Evolutionary conservation across 2,888 invertebrate genomes (phyloP), one percentile per base, ranked within the genome.

Genomic region (Lobophora halterata): DNA sequence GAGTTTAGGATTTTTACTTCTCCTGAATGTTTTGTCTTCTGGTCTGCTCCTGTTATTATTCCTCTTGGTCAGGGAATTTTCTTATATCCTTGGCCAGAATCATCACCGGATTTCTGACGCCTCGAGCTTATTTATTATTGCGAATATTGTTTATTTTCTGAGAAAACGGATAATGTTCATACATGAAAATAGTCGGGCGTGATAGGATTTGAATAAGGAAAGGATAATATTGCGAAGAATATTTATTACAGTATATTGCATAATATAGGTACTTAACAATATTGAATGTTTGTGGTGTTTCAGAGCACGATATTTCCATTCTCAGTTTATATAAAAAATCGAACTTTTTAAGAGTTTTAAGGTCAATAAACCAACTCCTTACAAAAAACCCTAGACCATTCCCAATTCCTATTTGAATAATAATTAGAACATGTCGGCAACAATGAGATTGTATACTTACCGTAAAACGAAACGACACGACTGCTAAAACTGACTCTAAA

Each of bases 401-500:
- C n/a, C n/a, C n/a, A 27, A 26, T 18, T 10, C 11, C 27, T 7
- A 30, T 32, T 36, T 16, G 16, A 42, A 32, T 42, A 24, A 2
- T 33, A 33, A 43, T 21, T 36, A 31, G 24, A 42, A 14, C 16
- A 6, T 32, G 26, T 14, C 13, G 25, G 12, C 21, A 11, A 14
- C 11, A 7, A 7, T 7, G n/a, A n/a, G n/a, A 27, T 35, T 17
- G 30, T 30, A 35, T 27, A 27, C 35, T 41, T 23, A 36, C 35
- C 27, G 14, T 41, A 31, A 34, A 35, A 7, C 8, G 25, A 10
- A 41, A 35, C 35, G 30, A 28, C 32, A 23, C 27, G 18, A 30
- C 35, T 23, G 13, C 35, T 31, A 31, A 31, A 35, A 41, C 35
- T 30, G 31, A 30, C 14, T 35, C 34, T 41, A 27, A 40, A 40